Conservation (phyloP, 2,888 invertebrate genomes). For the Leptinotarsa rubiginosa region DNA sequence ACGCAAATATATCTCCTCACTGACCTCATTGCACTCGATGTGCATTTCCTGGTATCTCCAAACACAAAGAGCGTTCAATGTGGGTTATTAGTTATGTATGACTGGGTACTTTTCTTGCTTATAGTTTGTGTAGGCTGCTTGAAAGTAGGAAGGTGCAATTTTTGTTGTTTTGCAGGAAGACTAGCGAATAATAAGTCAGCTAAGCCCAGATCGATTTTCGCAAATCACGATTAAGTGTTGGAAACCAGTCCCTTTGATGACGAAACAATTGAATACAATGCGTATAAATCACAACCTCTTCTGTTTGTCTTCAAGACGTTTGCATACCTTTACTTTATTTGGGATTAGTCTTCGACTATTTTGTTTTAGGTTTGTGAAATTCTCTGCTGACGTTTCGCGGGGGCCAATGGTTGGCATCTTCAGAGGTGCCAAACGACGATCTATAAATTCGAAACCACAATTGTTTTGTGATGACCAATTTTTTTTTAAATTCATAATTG, state of each 20-base stretch:
- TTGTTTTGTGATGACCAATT: too few species aligned
- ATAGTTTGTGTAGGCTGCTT: slow-evolving; percentile 22
- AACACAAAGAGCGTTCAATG: slow-evolving; percentile 25
- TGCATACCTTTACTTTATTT: too few species aligned
- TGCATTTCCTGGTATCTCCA: slow-evolving; percentile 30
- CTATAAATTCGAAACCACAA: too few species aligned
- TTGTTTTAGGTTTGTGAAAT: too few species aligned
- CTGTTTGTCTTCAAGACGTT: too few species aligned
- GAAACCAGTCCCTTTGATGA: slow-evolving; percentile 1
- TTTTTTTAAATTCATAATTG: too few species aligned
- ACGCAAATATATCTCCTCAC: background rate
- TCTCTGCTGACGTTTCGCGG: too few species aligned
- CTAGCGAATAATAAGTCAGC: slow-evolving; percentile 13
- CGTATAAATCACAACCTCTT: background rate
- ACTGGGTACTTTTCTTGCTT: slow-evolving; percentile 22
- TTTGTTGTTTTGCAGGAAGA: slow-evolving; percentile 33
- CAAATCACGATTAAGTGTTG: background rate
- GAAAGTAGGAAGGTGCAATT: slow-evolving; percentile 36
- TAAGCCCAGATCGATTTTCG: background rate
- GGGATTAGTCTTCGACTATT: too few species aligned
- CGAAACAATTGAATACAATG: background rate
- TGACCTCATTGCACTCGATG: slow-evolving; percentile 8
- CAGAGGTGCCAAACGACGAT: too few species aligned
- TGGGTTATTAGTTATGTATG: slow-evolving; percentile 42
- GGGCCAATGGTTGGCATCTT: too few species aligned